phyloP scores from a whole-genome alignment of 2,113 vertebrate genomes.

The Campylomormyrus numenius region DNA sequence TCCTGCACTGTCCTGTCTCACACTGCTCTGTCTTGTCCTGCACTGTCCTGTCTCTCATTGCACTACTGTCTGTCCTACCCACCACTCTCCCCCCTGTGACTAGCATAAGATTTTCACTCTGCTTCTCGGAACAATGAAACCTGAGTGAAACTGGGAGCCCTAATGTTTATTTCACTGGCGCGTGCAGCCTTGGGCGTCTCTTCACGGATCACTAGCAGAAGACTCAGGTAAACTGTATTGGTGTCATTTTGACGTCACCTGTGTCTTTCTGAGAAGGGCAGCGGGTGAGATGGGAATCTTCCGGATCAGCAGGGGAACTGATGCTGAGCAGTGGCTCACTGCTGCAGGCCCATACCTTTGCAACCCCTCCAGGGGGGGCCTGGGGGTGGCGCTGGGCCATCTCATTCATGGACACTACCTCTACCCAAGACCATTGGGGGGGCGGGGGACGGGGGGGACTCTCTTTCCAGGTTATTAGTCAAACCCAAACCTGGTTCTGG shows the following conservation, averaged over 20 bases:
- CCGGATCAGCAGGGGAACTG: background rate
- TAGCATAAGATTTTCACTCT: background rate
- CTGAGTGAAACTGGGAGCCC: background rate
- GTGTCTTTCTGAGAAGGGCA: background rate
- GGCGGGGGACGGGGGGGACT: too few species aligned
- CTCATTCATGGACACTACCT: background rate
- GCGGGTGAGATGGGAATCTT: background rate
- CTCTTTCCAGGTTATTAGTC: background rate
- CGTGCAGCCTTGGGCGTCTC: background rate
- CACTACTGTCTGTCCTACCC: background rate
- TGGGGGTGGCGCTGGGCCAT: background rate
- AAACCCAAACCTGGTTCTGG: background rate
- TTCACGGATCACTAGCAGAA: background rate
- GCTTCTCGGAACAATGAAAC: background rate
- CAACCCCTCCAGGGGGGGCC: background rate
- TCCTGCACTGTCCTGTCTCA: background rate
- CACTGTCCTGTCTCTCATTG: background rate
- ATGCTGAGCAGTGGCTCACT: background rate
- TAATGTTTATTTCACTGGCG: background rate
- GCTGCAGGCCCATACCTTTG: background rate
- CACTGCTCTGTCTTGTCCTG: background rate
- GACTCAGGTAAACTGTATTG: background rate
- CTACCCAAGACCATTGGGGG: background rate
- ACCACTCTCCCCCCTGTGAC: background rate
- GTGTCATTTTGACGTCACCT: background rate